phyloP scores from a whole-genome alignment of 2,888 invertebrate genomes.

The Aporophyla lueneburgensis region DNA sequence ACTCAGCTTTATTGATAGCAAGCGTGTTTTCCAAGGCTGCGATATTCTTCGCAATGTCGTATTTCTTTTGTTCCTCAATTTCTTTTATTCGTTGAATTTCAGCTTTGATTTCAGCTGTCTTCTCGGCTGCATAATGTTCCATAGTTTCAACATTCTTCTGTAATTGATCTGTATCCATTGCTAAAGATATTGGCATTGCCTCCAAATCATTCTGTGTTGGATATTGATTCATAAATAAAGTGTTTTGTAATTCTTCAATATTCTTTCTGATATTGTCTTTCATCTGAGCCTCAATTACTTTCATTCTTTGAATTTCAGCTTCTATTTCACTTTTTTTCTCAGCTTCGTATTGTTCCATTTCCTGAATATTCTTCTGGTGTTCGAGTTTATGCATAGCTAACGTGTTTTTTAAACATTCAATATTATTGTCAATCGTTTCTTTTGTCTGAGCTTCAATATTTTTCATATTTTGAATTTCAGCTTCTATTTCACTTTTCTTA shows the following conservation, averaged over 20 bases:
- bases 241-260: constrained; percentile 36
- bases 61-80: constrained; percentile 38
- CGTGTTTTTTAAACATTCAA: constrained; percentile 10
- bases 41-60: constrained; percentile 28
- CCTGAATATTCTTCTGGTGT: constrained; percentile 21
- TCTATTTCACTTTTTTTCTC: constrained; percentile 31
- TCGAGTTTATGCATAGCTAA: constrained; percentile 26
- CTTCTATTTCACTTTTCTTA: constrained; percentile 33
- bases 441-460: constrained; percentile 32
- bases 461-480: constrained; percentile 32
- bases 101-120: constrained; percentile 11
- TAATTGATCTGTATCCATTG: constrained; percentile 22
- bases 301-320: constrained; percentile 40
- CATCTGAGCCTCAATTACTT: constrained; percentile 8
- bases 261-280: constrained; percentile 32
- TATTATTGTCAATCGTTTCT: constrained; percentile 31
- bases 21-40: constrained; percentile 18
- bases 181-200: constrained; percentile 31
- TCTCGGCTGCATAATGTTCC: constrained; percentile 36
- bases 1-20: constrained; percentile 7
- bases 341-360: constrained; percentile 37
- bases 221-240: constrained; percentile 17
- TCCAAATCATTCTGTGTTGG: constrained; percentile 7
- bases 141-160: constrained; percentile 30
- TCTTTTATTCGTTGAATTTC: constrained; percentile 19